phyloP scores from a whole-genome alignment of 2,888 invertebrate species.

The Orthosia gothica region DNA sequence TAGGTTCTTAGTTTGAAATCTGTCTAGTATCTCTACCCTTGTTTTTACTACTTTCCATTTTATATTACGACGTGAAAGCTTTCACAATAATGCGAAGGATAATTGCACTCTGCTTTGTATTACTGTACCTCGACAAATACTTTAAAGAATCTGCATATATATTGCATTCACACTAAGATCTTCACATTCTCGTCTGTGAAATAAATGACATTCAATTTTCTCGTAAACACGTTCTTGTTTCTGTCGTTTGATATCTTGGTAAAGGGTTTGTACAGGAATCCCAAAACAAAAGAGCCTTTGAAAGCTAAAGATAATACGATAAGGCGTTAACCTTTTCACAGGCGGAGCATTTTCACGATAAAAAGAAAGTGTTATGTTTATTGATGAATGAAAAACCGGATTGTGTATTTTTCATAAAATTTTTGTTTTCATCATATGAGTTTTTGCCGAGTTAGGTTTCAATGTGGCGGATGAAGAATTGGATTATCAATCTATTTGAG shows the following conservation, averaged over 20 bases:
- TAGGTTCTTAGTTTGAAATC: conserved; percentile 48
- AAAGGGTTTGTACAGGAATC: conserved; percentile 23
- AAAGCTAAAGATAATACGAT: conserved; percentile 46
- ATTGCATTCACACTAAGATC: conserved; percentile 10
- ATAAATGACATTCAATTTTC: conserved; percentile 35
- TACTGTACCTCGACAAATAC: conserved; percentile 38
- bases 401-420: conserved; percentile 2
- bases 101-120: conserved; percentile 57
- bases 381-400: conserved; percentile 25
- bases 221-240: conserved; percentile 21
- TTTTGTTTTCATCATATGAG: not conserved
- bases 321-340: conserved; percentile 46
- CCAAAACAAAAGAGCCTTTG: conserved; percentile 42
- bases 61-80: conserved; percentile 58
- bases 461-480: not conserved
- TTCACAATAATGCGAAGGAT: conserved; percentile 60
- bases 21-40: conserved; percentile 42
- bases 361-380: conserved; percentile 42
- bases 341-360: conserved; percentile 28
- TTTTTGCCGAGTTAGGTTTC: not conserved
- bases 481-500: not conserved
- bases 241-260: conserved; percentile 42
- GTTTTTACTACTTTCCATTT: conserved; percentile 55
- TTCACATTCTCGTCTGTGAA: conserved; percentile 18
- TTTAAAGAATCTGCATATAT: conserved; percentile 39